A percentile compares a stretch with the other conserved stretches of the same genome.
phyloP scores from a whole-genome alignment of 2,888 invertebrate species.

The Cyclophora punctaria region DNA sequence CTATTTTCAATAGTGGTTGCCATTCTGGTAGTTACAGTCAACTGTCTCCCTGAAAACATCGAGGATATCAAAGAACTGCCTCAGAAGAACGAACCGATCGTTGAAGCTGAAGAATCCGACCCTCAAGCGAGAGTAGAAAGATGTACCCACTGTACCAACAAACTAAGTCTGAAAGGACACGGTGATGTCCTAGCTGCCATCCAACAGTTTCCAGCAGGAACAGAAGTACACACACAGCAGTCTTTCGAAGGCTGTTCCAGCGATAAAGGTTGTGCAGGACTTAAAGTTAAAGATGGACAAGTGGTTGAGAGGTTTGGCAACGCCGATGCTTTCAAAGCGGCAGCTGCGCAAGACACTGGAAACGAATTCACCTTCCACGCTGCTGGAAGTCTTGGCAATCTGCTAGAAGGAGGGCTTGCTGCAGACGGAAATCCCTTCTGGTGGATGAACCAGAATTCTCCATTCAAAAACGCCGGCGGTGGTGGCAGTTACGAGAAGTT shows the following conservation, averaged over 20 bases:
- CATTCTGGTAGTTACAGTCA: slow-evolving; percentile 44
- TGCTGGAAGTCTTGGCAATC: slow-evolving; percentile 38
- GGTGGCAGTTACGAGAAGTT: slow-evolving; percentile 47
- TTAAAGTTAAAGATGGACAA: slow-evolving; percentile 63
- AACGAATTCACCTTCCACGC: slow-evolving; percentile 59
- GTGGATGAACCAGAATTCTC: slow-evolving; percentile 77
- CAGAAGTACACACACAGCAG: slow-evolving; percentile 58
- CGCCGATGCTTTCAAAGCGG: slow-evolving; percentile 50
- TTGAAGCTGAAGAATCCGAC: slow-evolving; percentile 48
- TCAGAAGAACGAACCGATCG: slow-evolving; percentile 39
- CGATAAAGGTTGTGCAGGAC: slow-evolving; percentile 63
- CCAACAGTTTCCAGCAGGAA: slow-evolving; percentile 44
- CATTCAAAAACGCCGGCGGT: slow-evolving; percentile 62
- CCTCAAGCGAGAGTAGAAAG: slow-evolving; percentile 48
- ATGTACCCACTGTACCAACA: slow-evolving; percentile 46
- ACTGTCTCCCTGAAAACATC: slow-evolving; percentile 51
- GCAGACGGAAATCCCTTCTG: slow-evolving; percentile 66
- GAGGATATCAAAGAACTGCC: slow-evolving; percentile 50
- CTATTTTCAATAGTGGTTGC: slow-evolving; percentile 59
- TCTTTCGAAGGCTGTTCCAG: slow-evolving; percentile 60
- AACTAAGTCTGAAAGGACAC: slow-evolving; percentile 39
- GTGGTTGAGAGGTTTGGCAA: slow-evolving; percentile 60
- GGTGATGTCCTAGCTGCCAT: slow-evolving; percentile 45
- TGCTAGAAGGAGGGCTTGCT: slow-evolving; percentile 42
- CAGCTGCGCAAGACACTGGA: slow-evolving; percentile 37